Conservation (phyloP, 2,113 vertebrate species). For the Rhadina sibilatrix region DNA sequence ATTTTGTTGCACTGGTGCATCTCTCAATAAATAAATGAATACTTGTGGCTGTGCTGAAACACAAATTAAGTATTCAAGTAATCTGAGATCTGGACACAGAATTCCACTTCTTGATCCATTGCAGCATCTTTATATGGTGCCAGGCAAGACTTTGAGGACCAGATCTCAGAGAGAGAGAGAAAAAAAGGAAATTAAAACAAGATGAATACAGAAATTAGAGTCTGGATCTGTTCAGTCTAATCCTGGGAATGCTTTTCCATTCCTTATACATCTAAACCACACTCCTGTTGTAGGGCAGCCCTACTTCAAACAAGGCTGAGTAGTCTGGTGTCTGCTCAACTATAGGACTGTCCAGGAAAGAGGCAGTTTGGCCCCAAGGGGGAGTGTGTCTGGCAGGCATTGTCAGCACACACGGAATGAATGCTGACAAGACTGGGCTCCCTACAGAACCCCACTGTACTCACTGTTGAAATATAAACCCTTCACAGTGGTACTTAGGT, state of each 20-base stretch:
- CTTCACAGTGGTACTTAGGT: background rate
- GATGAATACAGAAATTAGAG: background rate
- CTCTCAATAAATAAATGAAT: background rate
- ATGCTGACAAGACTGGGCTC: background rate
- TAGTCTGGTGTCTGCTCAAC: background rate
- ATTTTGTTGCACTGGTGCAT: background rate
- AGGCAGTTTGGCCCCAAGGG: background rate
- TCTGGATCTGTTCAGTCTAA: background rate
- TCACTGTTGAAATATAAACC: background rate
- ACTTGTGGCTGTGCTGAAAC: background rate
- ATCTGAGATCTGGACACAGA: background rate
- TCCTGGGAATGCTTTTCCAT: background rate
- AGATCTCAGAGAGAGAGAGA: background rate
- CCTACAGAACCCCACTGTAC: background rate
- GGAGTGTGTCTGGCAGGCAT: background rate
- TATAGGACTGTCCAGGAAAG: accelerated
- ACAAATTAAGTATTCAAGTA: background rate
- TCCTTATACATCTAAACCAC: background rate
- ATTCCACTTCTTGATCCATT: background rate
- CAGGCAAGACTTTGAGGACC: background rate
- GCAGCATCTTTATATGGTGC: background rate
- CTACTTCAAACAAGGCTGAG: background rate
- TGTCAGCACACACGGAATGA: background rate
- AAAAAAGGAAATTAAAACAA: background rate
- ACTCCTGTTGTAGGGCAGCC: background rate